Conservation (phyloP, 2,113 vertebrate genomes). For the Oreochromis niloticus region DNA sequence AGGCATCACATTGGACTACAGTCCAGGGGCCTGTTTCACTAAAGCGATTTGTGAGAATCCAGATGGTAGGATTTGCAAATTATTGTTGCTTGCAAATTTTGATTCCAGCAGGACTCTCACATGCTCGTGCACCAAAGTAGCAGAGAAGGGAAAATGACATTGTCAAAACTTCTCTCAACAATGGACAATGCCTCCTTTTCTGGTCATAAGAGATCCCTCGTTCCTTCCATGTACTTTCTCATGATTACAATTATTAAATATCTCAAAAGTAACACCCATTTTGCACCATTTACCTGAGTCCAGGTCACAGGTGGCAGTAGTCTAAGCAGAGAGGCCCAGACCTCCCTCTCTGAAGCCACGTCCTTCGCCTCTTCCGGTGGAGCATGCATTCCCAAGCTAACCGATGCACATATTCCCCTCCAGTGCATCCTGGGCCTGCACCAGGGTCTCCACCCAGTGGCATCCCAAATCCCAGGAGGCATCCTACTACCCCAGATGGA, state of each 20-base stretch:
- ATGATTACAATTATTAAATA: not conserved
- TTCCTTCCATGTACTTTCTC: not conserved
- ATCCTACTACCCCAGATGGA: not conserved
- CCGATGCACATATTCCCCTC: not conserved
- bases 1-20: not conserved
- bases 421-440: not conserved
- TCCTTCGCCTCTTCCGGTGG: not conserved
- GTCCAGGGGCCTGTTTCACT: not conserved
- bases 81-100: not conserved
- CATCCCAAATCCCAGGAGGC: not conserved
- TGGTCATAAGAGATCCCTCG: not conserved
- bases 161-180: not conserved
- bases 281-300: not conserved
- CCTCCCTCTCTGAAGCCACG: not conserved
- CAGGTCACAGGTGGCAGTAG: not conserved
- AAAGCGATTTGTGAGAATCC: not conserved
- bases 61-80: not conserved
- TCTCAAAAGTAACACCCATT: not conserved
- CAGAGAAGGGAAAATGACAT: not conserved
- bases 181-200: not conserved
- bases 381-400: not conserved
- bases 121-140: not conserved
- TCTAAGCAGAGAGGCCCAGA: not conserved
- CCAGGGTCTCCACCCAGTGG: not conserved
- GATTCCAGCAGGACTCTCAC: not conserved